Conservation (phyloP, 1,140 invertebrate genomes). For the Orius insidiosus region DNA sequence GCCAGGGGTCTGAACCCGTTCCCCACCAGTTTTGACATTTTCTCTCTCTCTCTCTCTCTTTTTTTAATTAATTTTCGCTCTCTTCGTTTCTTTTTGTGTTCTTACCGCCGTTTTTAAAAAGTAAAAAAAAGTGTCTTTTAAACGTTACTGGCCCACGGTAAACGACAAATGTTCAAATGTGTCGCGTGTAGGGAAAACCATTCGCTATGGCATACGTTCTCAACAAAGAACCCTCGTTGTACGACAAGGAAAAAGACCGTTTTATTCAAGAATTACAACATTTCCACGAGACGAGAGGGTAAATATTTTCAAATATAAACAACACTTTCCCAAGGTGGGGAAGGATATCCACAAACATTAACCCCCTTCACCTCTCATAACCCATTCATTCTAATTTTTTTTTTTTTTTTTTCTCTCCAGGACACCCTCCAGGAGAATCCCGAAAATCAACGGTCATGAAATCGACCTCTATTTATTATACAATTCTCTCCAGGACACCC, state of each 20-base stretch:
- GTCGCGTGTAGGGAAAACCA: no score
- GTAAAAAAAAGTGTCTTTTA: no score
- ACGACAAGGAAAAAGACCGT: slow-evolving; percentile 22
- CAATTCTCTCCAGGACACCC: slow-evolving; percentile 44
- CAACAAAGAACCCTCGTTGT: neutral
- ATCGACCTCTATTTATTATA: slow-evolving; percentile 84
- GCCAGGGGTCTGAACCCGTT: no score
- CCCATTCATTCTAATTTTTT: neutral
- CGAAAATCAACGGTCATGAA: slow-evolving; percentile 71
- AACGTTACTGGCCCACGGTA: no score
- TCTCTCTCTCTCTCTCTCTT: no score
- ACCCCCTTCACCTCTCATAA: neutral
- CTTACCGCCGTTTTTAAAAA: no score
- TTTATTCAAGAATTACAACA: slow-evolving; percentile 65
- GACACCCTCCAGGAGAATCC: slow-evolving; percentile 52
- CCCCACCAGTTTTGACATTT: no score
- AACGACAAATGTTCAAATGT: no score
- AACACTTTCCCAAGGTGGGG: neutral
- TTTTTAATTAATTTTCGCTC: no score
- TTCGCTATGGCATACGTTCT: no score
- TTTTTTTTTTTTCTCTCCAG: slow-evolving; percentile 32
- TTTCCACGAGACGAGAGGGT: slow-evolving; percentile 73
- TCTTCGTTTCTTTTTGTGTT: no score
- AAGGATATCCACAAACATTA: neutral
- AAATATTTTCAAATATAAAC: slow-evolving; percentile 27